Conservation (phyloP, 2,113 vertebrate genomes). For the Amphilophus citrinellus region DNA sequence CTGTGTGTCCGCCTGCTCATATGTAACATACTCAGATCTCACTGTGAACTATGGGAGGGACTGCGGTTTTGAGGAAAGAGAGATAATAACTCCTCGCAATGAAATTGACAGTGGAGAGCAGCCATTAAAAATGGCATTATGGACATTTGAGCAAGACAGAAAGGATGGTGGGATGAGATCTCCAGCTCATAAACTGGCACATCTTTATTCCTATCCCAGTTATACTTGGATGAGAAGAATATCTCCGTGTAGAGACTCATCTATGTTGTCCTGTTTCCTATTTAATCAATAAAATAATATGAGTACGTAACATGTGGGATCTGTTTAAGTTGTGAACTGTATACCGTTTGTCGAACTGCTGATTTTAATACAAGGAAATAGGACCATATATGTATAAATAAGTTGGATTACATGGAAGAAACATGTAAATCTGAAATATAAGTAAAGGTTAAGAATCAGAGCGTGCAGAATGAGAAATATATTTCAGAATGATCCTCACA, state of each 20-base stretch:
- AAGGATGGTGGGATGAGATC: slow-evolving; percentile 63
- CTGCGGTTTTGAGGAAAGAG: slow-evolving; percentile 22
- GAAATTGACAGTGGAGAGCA: slow-evolving; percentile 30
- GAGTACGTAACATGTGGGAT: slow-evolving; percentile 53
- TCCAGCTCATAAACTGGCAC: slow-evolving; percentile 52
- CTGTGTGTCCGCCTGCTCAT: slow-evolving; percentile 54
- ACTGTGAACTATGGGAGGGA: slow-evolving; percentile 59
- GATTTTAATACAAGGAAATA: neutral
- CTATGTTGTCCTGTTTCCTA: slow-evolving; percentile 82
- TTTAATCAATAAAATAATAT: slow-evolving; percentile 84
- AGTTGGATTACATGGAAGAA: neutral
- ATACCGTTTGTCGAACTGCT: slow-evolving; percentile 3
- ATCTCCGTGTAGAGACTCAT: slow-evolving; percentile 75
- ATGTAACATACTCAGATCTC: slow-evolving; percentile 64
- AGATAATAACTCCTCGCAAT: slow-evolving; percentile 30
- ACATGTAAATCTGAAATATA: neutral
- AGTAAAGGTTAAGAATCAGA: neutral
- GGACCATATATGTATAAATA: neutral
- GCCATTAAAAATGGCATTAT: slow-evolving; percentile 62
- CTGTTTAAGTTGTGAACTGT: slow-evolving; percentile 44
- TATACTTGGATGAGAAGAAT: slow-evolving; percentile 70
- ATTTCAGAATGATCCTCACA: slow-evolving; percentile 25
- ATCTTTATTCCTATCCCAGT: slow-evolving; percentile 59
- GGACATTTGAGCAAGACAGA: slow-evolving; percentile 41
- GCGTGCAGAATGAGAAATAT: neutral